Base-by-base conservation (phyloP, 2,113 vertebrate genomes). In the Geococcyx californianus region DNA sequence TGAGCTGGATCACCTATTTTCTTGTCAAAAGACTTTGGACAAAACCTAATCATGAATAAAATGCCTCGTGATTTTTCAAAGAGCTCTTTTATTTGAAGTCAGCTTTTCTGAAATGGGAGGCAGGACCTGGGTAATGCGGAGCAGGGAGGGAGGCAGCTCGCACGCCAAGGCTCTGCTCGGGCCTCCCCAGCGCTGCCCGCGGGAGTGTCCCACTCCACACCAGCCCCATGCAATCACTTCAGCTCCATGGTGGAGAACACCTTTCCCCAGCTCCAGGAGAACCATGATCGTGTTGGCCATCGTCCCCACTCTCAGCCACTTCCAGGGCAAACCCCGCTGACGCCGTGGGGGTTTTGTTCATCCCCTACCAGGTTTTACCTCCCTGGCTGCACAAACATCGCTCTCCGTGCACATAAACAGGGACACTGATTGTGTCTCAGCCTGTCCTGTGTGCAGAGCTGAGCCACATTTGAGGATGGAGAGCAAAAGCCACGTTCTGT, bases 21-120 rank as follows among this genome's bases (percentile, higher is more conserved):
- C 98, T 97, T 98, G 98, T 98, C 98, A 98, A 98, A 97, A 97
- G 97, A 96, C 94, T 97, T 94, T 95, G 97, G 97, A 97, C 95
- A 95, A 95, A 96, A 96, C 79, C 94, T 93, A 97, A 98, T 98
- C 98, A 98, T 95, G 97, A 97, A 98, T 96, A 96, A 97, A 98
- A 97, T 91, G 76, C 94, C 91, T 95, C 94, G 58, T 97, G 89
- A 95, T 97, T 97, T 97, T 96, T 98, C 97, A 97, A 97, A 97
- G 95, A 90, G 92, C 84, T 96, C 31, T 95, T 91, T 91, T 88
- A 83, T 97, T 97, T 97, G 97, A 97, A 97, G 96, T 97, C 91
- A 85, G 96, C 95, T 64, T 91, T 95, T 84, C 81, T 90, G 77
- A 95, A 97, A 96, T 58, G 76, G 82, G 94, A 93, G 92, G 72